phyloP scores from a whole-genome alignment of 1,140 invertebrate species.

The Zaprionus lachaisei region DNA sequence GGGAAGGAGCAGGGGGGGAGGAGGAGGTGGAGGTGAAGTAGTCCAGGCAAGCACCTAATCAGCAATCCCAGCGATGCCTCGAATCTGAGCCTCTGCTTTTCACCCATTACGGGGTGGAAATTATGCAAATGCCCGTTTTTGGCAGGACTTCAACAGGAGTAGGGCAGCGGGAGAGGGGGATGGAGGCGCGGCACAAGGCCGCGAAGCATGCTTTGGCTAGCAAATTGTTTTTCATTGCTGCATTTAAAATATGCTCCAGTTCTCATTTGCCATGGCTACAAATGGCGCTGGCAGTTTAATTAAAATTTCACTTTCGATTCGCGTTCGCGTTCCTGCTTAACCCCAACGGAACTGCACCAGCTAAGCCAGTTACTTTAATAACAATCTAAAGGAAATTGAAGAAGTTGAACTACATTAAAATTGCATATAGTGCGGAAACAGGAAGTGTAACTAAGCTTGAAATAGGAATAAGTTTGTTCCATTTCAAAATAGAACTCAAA shows the following conservation, averaged over 20 bases:
- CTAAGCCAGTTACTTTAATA: not conserved
- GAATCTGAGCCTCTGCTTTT: constrained; percentile 45
- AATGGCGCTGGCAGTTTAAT: constrained; percentile 56
- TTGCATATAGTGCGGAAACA: not conserved
- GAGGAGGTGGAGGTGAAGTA: not conserved
- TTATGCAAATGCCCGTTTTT: constrained; percentile 60
- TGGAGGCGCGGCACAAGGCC: not conserved
- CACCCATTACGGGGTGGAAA: constrained; percentile 53
- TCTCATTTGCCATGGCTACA: constrained; percentile 52
- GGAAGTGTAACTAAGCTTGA: not conserved
- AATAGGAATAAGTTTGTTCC: not conserved
- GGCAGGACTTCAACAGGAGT: constrained; percentile 18
- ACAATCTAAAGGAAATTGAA: not conserved
- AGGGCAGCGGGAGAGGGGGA: not conserved
- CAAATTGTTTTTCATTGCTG: constrained; percentile 67
- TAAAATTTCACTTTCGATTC: constrained; percentile 51
- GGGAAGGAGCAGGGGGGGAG: not conserved
- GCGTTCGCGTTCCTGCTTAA: constrained; percentile 8
- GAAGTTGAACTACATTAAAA: not conserved
- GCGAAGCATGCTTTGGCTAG: constrained; percentile 14
- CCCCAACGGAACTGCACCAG: constrained; percentile 16
- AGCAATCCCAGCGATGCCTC: constrained; percentile 55
- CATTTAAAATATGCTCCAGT: constrained; percentile 66
- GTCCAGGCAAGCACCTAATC: constrained; percentile 50
- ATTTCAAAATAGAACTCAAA: not conserved